Percentiles rank a stretch among this genome's conserved stretches.
Evolutionary conservation across 2,113 vertebrate genomes (phyloP).

Genomic region (Dromiciops gliroides): DNA sequence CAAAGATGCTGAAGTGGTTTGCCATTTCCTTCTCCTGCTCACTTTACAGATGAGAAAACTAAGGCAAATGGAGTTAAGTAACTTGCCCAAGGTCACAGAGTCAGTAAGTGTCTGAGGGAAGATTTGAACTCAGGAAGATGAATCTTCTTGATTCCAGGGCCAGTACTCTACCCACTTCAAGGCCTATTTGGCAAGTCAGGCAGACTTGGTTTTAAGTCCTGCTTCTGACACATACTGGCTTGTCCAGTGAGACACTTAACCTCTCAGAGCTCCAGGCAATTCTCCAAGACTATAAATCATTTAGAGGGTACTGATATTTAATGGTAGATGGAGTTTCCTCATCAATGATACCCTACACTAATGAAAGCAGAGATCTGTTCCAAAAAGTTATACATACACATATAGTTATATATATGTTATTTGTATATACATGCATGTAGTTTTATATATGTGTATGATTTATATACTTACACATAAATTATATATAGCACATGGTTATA

Average conservation of each 20-base stretch:
- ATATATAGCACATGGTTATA: background rate
- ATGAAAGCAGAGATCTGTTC: background rate
- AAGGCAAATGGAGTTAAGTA: background rate
- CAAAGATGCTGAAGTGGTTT: background rate
- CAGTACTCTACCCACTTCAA: background rate
- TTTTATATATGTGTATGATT: background rate
- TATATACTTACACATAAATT: background rate
- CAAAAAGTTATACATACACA: background rate
- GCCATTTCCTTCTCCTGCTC: background rate
- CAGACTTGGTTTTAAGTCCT: background rate
- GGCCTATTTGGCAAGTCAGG: background rate
- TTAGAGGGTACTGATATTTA: background rate
- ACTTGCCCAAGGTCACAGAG: background rate
- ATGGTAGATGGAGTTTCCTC: background rate
- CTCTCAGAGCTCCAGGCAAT: background rate
- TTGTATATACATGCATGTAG: background rate
- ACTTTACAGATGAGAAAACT: background rate
- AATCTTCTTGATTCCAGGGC: background rate
- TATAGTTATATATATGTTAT: background rate
- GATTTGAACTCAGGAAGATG: background rate
- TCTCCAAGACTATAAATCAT: background rate
- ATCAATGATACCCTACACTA: background rate
- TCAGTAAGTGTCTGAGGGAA: background rate
- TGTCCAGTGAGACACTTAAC: background rate
- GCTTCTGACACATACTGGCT: background rate